Percentiles rank a stretch among this genome's conserved stretches.
These are phyloP conservation scores for Bujurquina vittata DNA, from an alignment of 2,113 vertebrate genomes.

Conservation along the genomic window DNA sequence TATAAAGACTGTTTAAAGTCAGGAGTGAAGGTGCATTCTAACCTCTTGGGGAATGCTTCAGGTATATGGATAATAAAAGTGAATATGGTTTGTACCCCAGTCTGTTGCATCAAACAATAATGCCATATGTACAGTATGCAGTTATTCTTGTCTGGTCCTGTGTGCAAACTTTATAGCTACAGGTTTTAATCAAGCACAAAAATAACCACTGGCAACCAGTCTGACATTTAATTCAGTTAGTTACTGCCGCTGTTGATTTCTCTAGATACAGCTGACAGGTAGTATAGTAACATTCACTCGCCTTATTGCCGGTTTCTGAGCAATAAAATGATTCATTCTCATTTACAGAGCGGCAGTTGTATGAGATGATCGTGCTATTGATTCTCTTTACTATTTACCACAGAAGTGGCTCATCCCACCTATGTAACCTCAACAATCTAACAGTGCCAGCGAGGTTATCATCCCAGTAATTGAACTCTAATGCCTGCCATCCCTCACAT, in stretches of 20 bases:
- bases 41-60: background rate
- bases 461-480: background rate
- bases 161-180: slow-evolving; percentile 41
- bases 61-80: background rate
- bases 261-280: slow-evolving; percentile 22
- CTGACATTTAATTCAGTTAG: slow-evolving; percentile 48
- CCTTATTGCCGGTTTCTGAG: slow-evolving; percentile 9
- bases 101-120: background rate
- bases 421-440: background rate
- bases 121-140: slow-evolving; percentile 5
- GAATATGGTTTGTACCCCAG: background rate
- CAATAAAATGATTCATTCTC: slow-evolving; percentile 40
- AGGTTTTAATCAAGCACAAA: slow-evolving; percentile 64
- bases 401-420: background rate
- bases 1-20: too few species aligned
- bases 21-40: background rate
- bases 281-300: slow-evolving; percentile 12
- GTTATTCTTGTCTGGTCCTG: slow-evolving; percentile 32
- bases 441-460: background rate
- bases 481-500: background rate
- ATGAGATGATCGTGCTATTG: background rate
- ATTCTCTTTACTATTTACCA: slow-evolving; percentile 21
- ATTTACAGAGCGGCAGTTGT: slow-evolving; percentile 29
- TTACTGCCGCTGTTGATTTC: slow-evolving; percentile 38
- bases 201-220: slow-evolving; percentile 40